Evolutionary conservation across 2,113 vertebrate species (phyloP).

Genomic region (Suncus etruscus): DNA sequence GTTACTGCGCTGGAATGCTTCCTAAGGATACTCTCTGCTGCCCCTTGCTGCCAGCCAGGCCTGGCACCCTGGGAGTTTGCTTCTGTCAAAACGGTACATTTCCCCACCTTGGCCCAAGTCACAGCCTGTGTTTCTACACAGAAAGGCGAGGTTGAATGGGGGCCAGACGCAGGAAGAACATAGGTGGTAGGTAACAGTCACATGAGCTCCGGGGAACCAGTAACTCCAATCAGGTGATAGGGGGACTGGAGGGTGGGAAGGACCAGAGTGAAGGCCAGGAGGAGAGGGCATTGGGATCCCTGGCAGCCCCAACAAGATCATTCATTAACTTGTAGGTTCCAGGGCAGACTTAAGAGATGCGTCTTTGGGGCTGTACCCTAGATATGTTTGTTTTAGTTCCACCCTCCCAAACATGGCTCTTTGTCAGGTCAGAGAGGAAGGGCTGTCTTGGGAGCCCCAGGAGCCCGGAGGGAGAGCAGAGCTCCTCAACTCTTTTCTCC

Average conservation of each 20-base stretch:
- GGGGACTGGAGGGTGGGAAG: too few species aligned
- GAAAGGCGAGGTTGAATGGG: accelerated
- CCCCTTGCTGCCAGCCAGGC: too few species aligned
- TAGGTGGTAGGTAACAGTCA: background rate
- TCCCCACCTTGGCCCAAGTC: background rate
- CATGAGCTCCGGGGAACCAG: background rate
- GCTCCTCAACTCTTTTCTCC: background rate
- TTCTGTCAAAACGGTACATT: background rate
- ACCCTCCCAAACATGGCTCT: background rate
- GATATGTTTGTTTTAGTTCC: background rate
- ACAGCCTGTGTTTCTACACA: accelerated
- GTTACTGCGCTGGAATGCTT: background rate
- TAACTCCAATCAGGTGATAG: background rate
- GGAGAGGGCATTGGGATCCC: background rate
- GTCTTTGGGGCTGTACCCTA: background rate
- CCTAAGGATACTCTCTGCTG: background rate
- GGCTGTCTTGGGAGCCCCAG: background rate
- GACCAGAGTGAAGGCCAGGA: too few species aligned
- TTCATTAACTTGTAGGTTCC: conserved; percentile 50
- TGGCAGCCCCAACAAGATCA: background rate
- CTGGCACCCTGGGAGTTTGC: background rate
- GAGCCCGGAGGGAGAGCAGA: background rate
- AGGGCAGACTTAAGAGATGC: background rate
- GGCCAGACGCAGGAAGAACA: background rate
- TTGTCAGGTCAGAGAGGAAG: background rate